Evolutionary conservation across 2,797 vertebrate genomes (phyloP), one percentile per base, ranked within the genome.

Genomic region (Hydrolagus colliei): DNA sequence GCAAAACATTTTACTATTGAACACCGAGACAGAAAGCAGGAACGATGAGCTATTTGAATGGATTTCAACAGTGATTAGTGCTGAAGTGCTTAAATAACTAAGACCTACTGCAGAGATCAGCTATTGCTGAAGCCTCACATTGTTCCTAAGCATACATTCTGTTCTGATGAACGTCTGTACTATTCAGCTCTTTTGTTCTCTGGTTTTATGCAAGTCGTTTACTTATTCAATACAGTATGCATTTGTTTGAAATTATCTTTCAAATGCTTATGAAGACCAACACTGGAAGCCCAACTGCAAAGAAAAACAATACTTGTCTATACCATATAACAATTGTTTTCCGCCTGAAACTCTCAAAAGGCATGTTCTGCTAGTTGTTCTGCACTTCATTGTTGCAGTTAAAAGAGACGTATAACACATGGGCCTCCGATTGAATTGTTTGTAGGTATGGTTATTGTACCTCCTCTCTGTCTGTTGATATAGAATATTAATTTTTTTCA

Each of bases 41-140:
- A 78, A 22, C 77, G 85, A 86, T 72, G 88, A 88, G 88, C 77
- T n/a, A 35, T 87, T 86, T 41, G 65, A 84, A 71, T 71, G 65
- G 79, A 84, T 18, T 9, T 12, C 32, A 84, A 67, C 9, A 4
- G 89, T 91, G 89, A 89, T 91, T 87, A 12, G 88, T 86, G 22
- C 77, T 87, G 87, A 86, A 87, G 67, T 73, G 22, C 86, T 86
- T 85, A 89, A 91, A 86, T 87, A 86, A 87, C 79, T 86, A 1
- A 0, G 88, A 90, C 87, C 88, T 90, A 7, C 0, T 85, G 86
- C 86, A 87, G 89, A 88, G 16, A 78, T 82, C 86, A 85, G 74
- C 27, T 27, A 86, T 86, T 87, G 27, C 65, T 80, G 67, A 18
- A 67, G 62, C 65, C 67, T 84, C 52, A 84, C 35, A 71, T 84